Percentiles rank a stretch among this genome's conserved stretches.
Conservation (phyloP, 2,113 vertebrate species). For the Zosterops borbonicus region DNA sequence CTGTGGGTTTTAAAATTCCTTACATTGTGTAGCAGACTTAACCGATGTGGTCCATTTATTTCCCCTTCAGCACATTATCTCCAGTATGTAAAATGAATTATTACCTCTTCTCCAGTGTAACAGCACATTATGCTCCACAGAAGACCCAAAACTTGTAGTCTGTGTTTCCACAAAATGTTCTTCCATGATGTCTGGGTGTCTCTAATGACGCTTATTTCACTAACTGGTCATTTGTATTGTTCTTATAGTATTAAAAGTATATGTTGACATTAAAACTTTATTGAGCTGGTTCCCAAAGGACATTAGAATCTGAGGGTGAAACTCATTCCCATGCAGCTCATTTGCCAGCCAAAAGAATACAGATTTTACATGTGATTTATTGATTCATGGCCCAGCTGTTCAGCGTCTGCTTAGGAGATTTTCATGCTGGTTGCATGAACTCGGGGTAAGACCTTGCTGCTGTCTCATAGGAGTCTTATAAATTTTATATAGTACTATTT, state of each 20-base stretch:
- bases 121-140: background rate
- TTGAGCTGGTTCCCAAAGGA: background rate
- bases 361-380: background rate
- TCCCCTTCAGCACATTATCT: slow-evolving; percentile 40
- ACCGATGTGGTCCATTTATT: slow-evolving; percentile 53
- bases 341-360: background rate
- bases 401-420: slow-evolving; percentile 22
- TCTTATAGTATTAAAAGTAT: background rate
- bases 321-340: background rate
- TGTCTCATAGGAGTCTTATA: background rate
- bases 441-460: background rate
- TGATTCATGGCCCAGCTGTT: slow-evolving; percentile 26
- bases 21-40: slow-evolving; percentile 10
- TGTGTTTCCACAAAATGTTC: background rate
- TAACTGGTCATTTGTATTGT: background rate
- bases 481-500: background rate
- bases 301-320: background rate
- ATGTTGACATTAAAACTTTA: background rate
- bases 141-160: background rate
- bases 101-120: slow-evolving; percentile 11
- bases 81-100: slow-evolving; percentile 52
- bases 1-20: slow-evolving; percentile 25
- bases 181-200: background rate
- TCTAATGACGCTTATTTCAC: background rate
- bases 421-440: background rate